Percentiles rank a stretch among this genome's conserved stretches.
These are phyloP conservation scores for Nasonia longicornis DNA, from an alignment of 1,140 invertebrate genomes.

Conservation along the genomic window DNA sequence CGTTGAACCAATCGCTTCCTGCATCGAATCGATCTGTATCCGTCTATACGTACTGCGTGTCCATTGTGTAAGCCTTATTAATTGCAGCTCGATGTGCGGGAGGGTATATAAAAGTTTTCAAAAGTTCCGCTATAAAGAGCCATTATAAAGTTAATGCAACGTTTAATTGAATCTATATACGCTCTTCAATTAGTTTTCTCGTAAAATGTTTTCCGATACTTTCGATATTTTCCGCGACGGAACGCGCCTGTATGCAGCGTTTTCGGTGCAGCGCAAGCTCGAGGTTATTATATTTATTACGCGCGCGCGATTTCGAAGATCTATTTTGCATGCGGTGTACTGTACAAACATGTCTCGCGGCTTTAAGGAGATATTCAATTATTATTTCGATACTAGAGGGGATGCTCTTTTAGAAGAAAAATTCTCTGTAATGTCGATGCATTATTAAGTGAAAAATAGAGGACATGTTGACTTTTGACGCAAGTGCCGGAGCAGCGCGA, in stretches of 20 bases:
- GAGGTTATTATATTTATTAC: background rate
- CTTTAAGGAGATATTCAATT: too few relatives aligned
- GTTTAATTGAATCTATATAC: background rate
- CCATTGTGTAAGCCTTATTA: background rate
- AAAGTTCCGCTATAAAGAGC: background rate
- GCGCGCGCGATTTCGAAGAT: background rate
- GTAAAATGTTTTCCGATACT: background rate
- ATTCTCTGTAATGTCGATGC: too few relatives aligned
- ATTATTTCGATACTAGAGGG: too few relatives aligned
- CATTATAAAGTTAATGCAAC: constrained; percentile 1
- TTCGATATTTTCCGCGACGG: background rate
- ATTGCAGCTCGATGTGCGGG: background rate
- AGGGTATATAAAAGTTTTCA: background rate
- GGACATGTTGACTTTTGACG: too few relatives aligned
- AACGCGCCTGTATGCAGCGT: background rate
- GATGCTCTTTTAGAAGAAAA: too few relatives aligned
- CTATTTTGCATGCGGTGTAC: too few relatives aligned
- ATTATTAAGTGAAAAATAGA: too few relatives aligned
- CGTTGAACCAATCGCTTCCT: too few relatives aligned
- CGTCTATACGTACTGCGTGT: background rate
- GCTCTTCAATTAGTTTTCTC: background rate
- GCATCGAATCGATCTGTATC: too few relatives aligned
- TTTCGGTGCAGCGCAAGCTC: background rate
- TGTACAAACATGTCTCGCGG: too few relatives aligned
- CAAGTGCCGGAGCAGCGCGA: too few relatives aligned